These are phyloP conservation scores for Tamias sibiricus DNA, from an alignment of 2,113 vertebrate genomes.

Conservation along the genomic window DNA sequence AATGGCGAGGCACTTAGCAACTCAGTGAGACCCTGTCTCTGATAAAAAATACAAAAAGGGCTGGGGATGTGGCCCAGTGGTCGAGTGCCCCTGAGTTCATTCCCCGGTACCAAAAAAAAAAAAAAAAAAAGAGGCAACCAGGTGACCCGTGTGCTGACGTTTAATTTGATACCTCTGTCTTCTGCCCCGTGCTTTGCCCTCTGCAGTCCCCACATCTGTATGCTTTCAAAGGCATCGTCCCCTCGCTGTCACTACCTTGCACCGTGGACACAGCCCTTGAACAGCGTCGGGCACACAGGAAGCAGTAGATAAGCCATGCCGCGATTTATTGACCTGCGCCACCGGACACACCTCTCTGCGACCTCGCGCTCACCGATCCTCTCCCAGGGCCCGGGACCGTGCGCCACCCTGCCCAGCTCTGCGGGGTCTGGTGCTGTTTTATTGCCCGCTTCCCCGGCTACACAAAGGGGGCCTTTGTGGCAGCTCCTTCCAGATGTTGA, in stretches of 20 bases:
- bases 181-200: background rate
- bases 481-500: constrained; percentile 85
- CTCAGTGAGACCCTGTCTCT: too few relatives aligned
- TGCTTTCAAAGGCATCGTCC: background rate
- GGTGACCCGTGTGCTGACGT: background rate
- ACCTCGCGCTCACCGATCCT: background rate
- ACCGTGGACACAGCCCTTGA: background rate
- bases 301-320: accelerated
- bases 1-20: too few relatives aligned
- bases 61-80: too few relatives aligned
- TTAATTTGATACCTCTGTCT: background rate
- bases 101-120: too few relatives aligned
- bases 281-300: accelerated
- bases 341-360: background rate
- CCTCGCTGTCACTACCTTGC: background rate
- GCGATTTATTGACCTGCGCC: accelerated
- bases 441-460: constrained; percentile 66
- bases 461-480: constrained; percentile 85
- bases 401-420: background rate
- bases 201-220: background rate
- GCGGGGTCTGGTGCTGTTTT: constrained; percentile 64
- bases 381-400: too few relatives aligned
- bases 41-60: too few relatives aligned
- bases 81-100: too few relatives aligned
- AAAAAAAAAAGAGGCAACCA: background rate